Base-by-base conservation (phyloP, 2,888 invertebrate genomes). In the Dolomedes plantarius region DNA sequence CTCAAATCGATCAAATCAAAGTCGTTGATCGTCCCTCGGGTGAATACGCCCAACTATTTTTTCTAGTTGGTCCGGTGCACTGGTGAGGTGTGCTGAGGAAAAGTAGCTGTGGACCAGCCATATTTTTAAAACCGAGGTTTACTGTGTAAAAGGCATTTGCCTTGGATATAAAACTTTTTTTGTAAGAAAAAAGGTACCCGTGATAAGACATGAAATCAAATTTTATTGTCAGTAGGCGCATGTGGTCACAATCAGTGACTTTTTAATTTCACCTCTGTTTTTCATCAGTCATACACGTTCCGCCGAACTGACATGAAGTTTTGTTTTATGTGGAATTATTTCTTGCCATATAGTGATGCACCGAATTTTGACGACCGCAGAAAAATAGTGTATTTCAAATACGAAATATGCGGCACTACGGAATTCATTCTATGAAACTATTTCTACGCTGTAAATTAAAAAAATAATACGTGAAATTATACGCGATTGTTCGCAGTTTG, bases 91-190 rank as follows among this genome's bases (percentile, higher is more conserved):
- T 78, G 36, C 69, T 56, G 71, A 77, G 29, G 19, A 29, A 41
- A 56, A 41, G 71, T 62, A 72, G 72, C 74, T 81, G 81, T 81
- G 81, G 81, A 81, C 73, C 81, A 81, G 81, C 81, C 81, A 56
- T 72, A 41, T 23, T 28, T 71, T 69, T 56, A 50, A 56, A 46
- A 13, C n/a, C 3, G 36, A 73, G 32, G 50, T 23, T 46, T 56
- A 27, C 3, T 31, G 36, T 23, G 50, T n/a, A 56, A 73, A 56
- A 19, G 46, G 46, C 73, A 11, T 46, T 46, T 41, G 56, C 56
- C 69, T 41, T 41, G 9, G 46, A 16, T 46, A 46, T 9, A 46
- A 46, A 16, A 13, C 16, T 2, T 16, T 46, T 46, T 46, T 16
- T 16, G 16, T n/a, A n/a, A n/a, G n/a, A n/a, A n/a, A n/a, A n/a